These are phyloP conservation scores for Thaumetopoea pityocampa DNA, from an alignment of 1,140 invertebrate species.

Conservation along the genomic window DNA sequence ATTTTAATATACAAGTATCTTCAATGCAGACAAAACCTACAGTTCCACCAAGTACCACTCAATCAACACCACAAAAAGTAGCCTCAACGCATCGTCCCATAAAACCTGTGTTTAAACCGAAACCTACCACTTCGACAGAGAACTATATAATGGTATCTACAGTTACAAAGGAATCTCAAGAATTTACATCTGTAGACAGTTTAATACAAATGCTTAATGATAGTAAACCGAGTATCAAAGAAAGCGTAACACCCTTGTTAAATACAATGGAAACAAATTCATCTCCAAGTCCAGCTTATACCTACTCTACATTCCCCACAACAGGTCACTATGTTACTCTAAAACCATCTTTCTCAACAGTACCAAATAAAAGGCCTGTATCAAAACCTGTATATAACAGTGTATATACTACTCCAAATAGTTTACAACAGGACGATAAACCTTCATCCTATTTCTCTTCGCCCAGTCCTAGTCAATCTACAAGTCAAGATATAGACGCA, in stretches of 20 bases:
- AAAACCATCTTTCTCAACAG: constrained; percentile 43
- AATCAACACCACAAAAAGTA: constrained; percentile 45
- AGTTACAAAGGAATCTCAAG: constrained; percentile 59
- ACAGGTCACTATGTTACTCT: constrained; percentile 62
- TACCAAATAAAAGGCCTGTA: constrained; percentile 26
- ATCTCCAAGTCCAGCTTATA: constrained; percentile 46
- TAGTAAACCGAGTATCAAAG: constrained; percentile 55
- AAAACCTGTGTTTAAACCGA: constrained; percentile 64
- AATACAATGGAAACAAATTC: constrained; percentile 57
- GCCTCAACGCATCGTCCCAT: constrained; percentile 49
- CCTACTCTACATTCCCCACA: constrained; percentile 49
- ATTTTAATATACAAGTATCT: constrained; percentile 74
- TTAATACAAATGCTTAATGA: constrained; percentile 83
- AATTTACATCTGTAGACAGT: constrained; percentile 76
- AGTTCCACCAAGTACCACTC: constrained; percentile 38
- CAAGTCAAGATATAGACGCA: constrained; percentile 59
- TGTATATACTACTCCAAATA: constrained; percentile 50
- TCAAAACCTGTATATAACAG: constrained; percentile 23
- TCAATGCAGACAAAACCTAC: constrained; percentile 71
- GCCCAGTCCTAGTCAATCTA: constrained; percentile 52
- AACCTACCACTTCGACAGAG: constrained; percentile 60
- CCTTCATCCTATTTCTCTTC: constrained; percentile 40
- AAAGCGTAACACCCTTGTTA: constrained; percentile 39
- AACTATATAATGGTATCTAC: constrained; percentile 53
- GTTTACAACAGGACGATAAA: constrained; percentile 39